Base-by-base conservation (phyloP, 2,797 vertebrate genomes). In the Acanthurus leucopareius region DNA sequence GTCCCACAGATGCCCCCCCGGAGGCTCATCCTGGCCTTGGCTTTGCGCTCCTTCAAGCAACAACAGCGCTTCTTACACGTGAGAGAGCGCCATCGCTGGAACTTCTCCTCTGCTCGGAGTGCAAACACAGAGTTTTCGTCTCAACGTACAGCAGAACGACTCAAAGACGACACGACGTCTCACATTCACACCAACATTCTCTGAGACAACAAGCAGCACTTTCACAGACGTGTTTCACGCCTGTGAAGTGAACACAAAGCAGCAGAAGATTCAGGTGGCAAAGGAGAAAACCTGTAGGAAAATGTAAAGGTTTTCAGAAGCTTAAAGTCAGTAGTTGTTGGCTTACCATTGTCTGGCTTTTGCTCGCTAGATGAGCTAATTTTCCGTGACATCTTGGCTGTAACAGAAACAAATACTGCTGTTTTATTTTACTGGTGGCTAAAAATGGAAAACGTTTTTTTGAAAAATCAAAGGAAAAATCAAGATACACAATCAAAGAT, bases 321-420 rank as follows among this genome's bases (percentile, higher is more conserved):
- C 51, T 73, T n/a, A 61, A 79, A 83, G 56, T 77, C 65, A 84
- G 57, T 63, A 71, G 84, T 69, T 79, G 71, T 84, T 82, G 88
- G 28, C 97, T 98, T 98, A 99, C 98, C 98, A 94, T 94, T 88
- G 84, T 98, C 97, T 93, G 96, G 93, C 96, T 97, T 99, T 96
- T 97, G 96, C 91, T 99, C 98, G 93, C 95, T 95, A 95, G 97
- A 95, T 87, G 97, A 97, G 95, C 96, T 98, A 96, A 99, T 97
- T 96, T 98, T 99, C 95, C 97, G 97, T 91, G 98, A 99, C 97
- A 99, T 97, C 96, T 97, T 99, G 91, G 98, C 98, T 99, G 97
- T 86, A 95, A 96, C 77, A 95, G 84, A 94, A 89, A 94, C 90
- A 95, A 90, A 95, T 75, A 94, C 69, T 83, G 77, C 86, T 62